These are phyloP conservation scores for Drosophila biarmipes DNA, from an alignment of 1,140 invertebrate species.

Conservation along the genomic window DNA sequence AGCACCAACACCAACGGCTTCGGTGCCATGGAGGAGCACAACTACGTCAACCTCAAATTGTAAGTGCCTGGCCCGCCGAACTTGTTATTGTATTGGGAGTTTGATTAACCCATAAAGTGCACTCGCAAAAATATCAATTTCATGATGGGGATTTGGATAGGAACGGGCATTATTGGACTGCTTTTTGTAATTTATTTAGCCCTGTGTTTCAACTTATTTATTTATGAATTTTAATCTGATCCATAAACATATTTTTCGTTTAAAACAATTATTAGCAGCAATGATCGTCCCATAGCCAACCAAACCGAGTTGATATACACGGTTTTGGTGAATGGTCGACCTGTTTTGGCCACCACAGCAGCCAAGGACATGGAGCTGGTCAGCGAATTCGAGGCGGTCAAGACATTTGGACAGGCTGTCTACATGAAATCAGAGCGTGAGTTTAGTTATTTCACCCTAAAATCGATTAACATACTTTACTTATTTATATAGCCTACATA, in stretches of 20 bases:
- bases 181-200: too few species aligned
- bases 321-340: slow-evolving; percentile 90
- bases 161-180: not conserved
- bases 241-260: not conserved
- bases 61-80: slow-evolving; percentile 34
- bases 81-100: slow-evolving; percentile 14
- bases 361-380: slow-evolving; percentile 92
- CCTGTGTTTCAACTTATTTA: too few species aligned
- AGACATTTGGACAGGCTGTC: slow-evolving; percentile 90
- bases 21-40: slow-evolving; percentile 41
- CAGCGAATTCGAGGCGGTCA: slow-evolving; percentile 89
- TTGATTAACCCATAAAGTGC: slow-evolving; percentile 21
- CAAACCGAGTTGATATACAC: slow-evolving; percentile 89
- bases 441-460: slow-evolving; percentile 41
- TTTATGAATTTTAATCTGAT: too few species aligned
- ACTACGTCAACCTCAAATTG: slow-evolving; percentile 83
- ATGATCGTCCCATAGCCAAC: slow-evolving; percentile 75
- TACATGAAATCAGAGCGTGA: slow-evolving; percentile 93
- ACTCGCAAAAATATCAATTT: not conserved
- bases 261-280: slow-evolving; percentile 27
- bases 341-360: slow-evolving; percentile 90
- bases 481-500: slow-evolving; percentile 86
- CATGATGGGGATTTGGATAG: not conserved
- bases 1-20: slow-evolving; percentile 37
- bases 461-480: not conserved